Conservation (phyloP, 2,797 vertebrate species). For the Xerus rutilus region DNA sequence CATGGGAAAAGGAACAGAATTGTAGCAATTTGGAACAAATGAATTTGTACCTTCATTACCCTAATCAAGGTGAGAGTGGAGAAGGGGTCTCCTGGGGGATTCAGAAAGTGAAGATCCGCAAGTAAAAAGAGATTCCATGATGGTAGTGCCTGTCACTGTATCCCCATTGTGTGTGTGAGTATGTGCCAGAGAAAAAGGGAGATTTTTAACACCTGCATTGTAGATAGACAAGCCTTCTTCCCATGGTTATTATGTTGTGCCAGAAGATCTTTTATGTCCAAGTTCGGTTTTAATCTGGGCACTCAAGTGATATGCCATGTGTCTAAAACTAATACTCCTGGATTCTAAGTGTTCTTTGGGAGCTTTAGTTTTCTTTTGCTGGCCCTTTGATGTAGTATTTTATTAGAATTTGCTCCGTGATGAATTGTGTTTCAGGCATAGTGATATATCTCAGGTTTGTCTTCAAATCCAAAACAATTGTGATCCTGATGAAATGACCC, state of each 20-base stretch:
- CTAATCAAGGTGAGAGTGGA: neutral
- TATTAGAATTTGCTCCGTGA: constrained; percentile 8
- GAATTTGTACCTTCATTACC: neutral
- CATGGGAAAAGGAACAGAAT: neutral
- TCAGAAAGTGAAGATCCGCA: neutral
- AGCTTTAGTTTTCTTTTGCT: constrained; percentile 34
- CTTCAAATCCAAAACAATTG: neutral
- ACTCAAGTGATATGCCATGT: neutral
- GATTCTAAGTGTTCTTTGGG: neutral
- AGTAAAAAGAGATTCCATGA: neutral
- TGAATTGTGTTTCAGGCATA: constrained; percentile 43
- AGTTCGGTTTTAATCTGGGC: neutral
- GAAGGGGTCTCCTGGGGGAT: neutral
- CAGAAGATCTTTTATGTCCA: neutral
- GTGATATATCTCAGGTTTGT: neutral
- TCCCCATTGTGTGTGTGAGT: neutral
- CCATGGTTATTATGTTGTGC: neutral
- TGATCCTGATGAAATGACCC: constrained; percentile 50
- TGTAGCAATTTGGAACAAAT: neutral
- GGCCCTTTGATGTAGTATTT: constrained; percentile 30
- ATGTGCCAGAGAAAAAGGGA: neutral
- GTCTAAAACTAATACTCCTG: neutral
- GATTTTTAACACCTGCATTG: neutral
- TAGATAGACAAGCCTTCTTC: neutral
- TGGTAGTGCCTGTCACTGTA: neutral